Conservation (phyloP, 2,113 vertebrate species). For the human region DNA sequence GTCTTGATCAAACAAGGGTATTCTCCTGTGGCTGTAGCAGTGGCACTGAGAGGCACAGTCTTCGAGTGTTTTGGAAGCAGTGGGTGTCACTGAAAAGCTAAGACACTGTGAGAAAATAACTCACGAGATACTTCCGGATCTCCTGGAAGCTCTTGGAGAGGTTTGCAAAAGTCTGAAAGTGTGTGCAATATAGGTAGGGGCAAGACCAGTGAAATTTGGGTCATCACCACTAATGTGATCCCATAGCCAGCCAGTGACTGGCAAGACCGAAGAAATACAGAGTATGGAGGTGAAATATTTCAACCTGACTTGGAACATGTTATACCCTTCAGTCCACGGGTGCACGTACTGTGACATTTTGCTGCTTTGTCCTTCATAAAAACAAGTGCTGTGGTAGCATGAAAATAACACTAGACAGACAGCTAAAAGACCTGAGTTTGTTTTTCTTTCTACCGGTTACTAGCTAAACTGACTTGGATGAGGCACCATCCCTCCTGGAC, state of each 20-base stretch:
- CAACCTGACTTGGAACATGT: background rate
- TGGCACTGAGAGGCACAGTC: background rate
- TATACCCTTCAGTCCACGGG: background rate
- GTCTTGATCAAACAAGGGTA: background rate
- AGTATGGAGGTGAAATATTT: background rate
- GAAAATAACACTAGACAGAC: background rate
- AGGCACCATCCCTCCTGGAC: background rate
- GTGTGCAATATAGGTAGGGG: background rate
- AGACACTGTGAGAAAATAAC: background rate
- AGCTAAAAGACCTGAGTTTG: background rate
- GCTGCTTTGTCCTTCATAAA: background rate
- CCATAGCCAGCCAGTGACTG: background rate
- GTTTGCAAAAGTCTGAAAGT: background rate
- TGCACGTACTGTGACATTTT: background rate
- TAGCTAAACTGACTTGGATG: background rate
- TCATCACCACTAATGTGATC: background rate
- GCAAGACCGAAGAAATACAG: background rate
- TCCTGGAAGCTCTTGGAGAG: background rate
- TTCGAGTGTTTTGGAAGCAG: background rate
- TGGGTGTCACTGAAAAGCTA: background rate
- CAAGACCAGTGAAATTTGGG: background rate
- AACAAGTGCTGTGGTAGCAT: background rate
- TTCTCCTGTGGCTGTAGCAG: fast-evolving
- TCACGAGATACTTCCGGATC: background rate
- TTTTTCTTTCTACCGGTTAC: background rate